Evolutionary conservation across 2,888 invertebrate genomes (phyloP).

Genomic region (Oeneis ivallda): DNA sequence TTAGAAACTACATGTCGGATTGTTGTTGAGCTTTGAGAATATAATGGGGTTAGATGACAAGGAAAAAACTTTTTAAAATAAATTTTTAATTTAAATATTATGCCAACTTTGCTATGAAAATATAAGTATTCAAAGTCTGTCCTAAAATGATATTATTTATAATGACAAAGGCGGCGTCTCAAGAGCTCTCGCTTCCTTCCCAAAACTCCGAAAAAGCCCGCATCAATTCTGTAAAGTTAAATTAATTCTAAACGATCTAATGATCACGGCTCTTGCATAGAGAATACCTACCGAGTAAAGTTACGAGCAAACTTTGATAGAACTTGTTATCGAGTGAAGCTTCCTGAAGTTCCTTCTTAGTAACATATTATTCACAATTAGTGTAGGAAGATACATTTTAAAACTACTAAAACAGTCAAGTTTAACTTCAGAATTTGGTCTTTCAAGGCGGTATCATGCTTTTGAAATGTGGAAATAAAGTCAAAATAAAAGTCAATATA

Average conservation of each 20-base stretch:
- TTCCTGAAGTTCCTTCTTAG: neutral
- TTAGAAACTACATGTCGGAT: too few species aligned
- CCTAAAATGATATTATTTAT: neutral
- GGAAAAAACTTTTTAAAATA: too few species aligned
- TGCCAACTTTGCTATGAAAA: conserved; percentile 9
- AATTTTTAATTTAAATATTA: too few species aligned
- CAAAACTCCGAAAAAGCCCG: neutral
- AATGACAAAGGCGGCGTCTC: neutral
- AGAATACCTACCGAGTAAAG: neutral
- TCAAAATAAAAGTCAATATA: too few species aligned
- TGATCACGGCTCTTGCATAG: neutral
- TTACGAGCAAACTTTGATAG: neutral
- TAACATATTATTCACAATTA: neutral
- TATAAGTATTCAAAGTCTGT: neutral
- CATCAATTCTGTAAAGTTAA: neutral
- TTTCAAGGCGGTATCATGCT: too few species aligned
- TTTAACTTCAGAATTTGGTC: too few species aligned
- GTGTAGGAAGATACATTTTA: neutral
- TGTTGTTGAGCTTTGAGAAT: too few species aligned
- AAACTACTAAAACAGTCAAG: too few species aligned
- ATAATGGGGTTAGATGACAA: too few species aligned
- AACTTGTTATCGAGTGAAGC: neutral
- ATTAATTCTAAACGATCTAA: neutral
- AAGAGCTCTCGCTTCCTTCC: neutral
- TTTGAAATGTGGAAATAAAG: too few species aligned